Evolutionary conservation across 30 jellyfish, hydroid and myxozoan species (phyloP).

Genomic region (Cassiopea xamachana): DNA sequence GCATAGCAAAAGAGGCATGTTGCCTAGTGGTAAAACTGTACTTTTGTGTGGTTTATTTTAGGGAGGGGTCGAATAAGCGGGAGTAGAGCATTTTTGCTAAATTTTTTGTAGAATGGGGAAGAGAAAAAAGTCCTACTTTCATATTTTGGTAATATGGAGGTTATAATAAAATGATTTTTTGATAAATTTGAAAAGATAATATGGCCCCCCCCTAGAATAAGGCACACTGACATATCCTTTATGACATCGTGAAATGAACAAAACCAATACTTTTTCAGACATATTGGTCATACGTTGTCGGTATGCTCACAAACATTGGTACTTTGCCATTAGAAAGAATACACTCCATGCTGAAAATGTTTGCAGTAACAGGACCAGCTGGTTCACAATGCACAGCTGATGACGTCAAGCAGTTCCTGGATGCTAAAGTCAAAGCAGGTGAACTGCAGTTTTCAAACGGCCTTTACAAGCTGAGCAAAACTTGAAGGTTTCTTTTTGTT

Average conservation of each 20-base stretch:
- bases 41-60: no score
- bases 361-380: constrained; percentile 87
- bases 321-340: constrained; percentile 89
- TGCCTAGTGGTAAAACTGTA: no score
- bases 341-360: constrained; percentile 96
- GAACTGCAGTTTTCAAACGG: constrained; percentile 86
- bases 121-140: no score
- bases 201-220: no score
- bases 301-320: constrained; percentile 97
- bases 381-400: constrained; percentile 84
- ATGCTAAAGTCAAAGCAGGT: constrained; percentile 80
- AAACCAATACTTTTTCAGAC: constrained; percentile 39
- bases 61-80: no score
- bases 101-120: no score
- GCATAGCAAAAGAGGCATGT: no score
- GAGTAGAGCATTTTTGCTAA: no score
- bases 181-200: no score
- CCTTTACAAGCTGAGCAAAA: constrained; percentile 72
- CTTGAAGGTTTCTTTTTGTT: not conserved
- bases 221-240: no score
- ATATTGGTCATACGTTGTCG: constrained; percentile 96
- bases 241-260: not conserved
- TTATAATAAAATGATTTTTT: no score
- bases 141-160: no score
- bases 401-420: constrained; percentile 86